Evolutionary conservation across 1,140 invertebrate genomes (phyloP), one percentile per base, ranked within the genome.

Genomic region (Psilanteris sp.): DNA sequence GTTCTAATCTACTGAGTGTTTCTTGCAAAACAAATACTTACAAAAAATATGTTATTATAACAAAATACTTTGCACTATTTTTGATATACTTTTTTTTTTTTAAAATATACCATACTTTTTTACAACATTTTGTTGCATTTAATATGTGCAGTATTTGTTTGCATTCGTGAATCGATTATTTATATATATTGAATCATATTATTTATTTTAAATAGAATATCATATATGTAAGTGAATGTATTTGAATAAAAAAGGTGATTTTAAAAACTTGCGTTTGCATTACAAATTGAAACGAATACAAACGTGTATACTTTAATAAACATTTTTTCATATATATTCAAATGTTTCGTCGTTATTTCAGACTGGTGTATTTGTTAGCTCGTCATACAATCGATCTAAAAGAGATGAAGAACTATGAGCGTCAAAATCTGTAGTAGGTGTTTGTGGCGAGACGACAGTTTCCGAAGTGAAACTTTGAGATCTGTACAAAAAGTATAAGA

Each of bases 301-400:
- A n/a, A n/a, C n/a, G n/a, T n/a, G n/a, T n/a, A n/a, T n/a, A n/a
- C n/a, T n/a, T n/a, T n/a, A n/a, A n/a, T n/a, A n/a, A n/a, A n/a
- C n/a, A n/a, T n/a, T n/a, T 32, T 34, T 24, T 55, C 6, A 14
- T 43, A 43, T 29, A 8, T 57, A 3, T 34, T 31, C 8, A 24
- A 13, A 14, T 34, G 16, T 9, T 26, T 26, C 5, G 13, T 1
- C 24, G 3, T 24, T 78, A 52, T 54, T 81, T 87, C 78, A 88
- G 41, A 88, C 78, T 55, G 83, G 79, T 44, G 85, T 88, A 34
- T 85, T 85, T 48, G 86, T 83, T 71, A 88, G 79, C 71, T 87
- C 85, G 67, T 87, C 83, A 70, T 87, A 86, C 46, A 87, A 83
- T 62, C 86, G 79, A 55, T 81, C 82, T 44, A 88, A 79, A 41